Evolutionary conservation across 1,140 invertebrate species (phyloP), one percentile per base, ranked within the genome.

Genomic region (Pachypeltis micranthus): DNA sequence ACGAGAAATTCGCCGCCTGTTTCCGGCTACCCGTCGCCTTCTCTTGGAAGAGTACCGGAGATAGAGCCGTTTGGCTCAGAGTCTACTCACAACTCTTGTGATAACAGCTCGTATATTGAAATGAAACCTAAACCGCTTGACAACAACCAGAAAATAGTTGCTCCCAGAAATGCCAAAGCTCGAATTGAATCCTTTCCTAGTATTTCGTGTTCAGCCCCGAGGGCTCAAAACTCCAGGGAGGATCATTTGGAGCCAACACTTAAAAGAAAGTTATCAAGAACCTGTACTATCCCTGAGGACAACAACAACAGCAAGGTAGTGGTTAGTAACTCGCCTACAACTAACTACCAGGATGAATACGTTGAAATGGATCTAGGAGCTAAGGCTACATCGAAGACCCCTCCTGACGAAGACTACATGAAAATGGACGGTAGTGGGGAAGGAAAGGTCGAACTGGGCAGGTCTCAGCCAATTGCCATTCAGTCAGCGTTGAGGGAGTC

Each of bases 381-480:
- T 63, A 70, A 67, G 64, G 59, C n/a, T 14, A 39, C 31, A 10
- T 7, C 7, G 16, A 7, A 16, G 7, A 16, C 47, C 4, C 47
- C 19, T 64, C 67, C 25, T 66, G 63, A 51, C 56, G 29, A 31
- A 19, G 73, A 75, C 65, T 76, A 76, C 66, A 68, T 74, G 44
- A 72, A 74, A 56, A 75, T 76, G 73, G 68, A 69, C 69, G 29
- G 68, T 73, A 57, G 62, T 65, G 14, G 19, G 76, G 65, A 69
- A 75, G 24, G 79, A 77, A 59, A 59, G 44, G 61, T 19, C 61
- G 29, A 74, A 77, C 59, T 74, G 69, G 31, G 29, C 65, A 72
- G 76, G 60, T 82, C 81, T 0, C 76, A 82, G 59, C 82, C 83
- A 1, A 83, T 84, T 51, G 73, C 77, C 0, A 83, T 84, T 24